These are phyloP conservation scores for Gasterosteus nipponicus DNA, from an alignment of 2,113 vertebrate species.

Conservation along the genomic window DNA sequence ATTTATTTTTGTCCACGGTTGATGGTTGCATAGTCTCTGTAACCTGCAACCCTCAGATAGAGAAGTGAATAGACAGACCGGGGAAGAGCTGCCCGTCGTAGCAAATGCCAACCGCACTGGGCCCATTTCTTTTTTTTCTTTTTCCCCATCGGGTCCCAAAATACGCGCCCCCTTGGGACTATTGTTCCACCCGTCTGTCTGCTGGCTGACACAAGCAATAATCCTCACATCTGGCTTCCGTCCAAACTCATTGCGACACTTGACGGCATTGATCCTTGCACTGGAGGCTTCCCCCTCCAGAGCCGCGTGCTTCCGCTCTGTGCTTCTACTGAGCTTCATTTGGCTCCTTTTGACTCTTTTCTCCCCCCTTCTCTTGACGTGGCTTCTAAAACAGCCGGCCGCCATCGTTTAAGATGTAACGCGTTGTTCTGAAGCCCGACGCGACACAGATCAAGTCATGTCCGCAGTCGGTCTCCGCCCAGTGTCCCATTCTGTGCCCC, in stretches of 20 bases:
- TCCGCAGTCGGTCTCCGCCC: slow-evolving; percentile 18
- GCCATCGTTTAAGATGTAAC: slow-evolving; percentile 23
- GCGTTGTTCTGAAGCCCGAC: slow-evolving; percentile 38
- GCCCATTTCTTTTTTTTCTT: slow-evolving; percentile 20
- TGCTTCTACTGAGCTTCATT: slow-evolving; percentile 53
- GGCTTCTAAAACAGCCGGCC: slow-evolving; percentile 11
- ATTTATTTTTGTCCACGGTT: slow-evolving; percentile 10
- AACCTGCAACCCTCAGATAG: slow-evolving; percentile 8
- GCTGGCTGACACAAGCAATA: slow-evolving; percentile 79
- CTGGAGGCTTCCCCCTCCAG: slow-evolving; percentile 72
- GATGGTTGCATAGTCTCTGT: slow-evolving; percentile 8
- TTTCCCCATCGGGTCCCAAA: slow-evolving; percentile 69
- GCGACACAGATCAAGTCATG: slow-evolving; percentile 38
- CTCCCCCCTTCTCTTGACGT: slow-evolving; percentile 16
- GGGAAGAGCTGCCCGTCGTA: slow-evolving; percentile 42
- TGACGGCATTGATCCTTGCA: slow-evolving; percentile 75
- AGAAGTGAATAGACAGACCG: slow-evolving; percentile 27
- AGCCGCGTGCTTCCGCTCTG: slow-evolving; percentile 44
- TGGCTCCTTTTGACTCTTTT: slow-evolving; percentile 31
- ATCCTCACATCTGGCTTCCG: slow-evolving; percentile 74
- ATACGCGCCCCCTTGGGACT: slow-evolving; percentile 67
- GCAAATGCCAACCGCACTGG: slow-evolving; percentile 46
- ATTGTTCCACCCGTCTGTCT: slow-evolving; percentile 73
- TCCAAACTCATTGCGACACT: slow-evolving; percentile 79
- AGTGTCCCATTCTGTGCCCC: slow-evolving; percentile 27